A percentile compares a stretch with the other conserved stretches of the same genome.
Evolutionary conservation across 2,888 invertebrate genomes (phyloP).

Genomic region (Leucophenga montana): DNA sequence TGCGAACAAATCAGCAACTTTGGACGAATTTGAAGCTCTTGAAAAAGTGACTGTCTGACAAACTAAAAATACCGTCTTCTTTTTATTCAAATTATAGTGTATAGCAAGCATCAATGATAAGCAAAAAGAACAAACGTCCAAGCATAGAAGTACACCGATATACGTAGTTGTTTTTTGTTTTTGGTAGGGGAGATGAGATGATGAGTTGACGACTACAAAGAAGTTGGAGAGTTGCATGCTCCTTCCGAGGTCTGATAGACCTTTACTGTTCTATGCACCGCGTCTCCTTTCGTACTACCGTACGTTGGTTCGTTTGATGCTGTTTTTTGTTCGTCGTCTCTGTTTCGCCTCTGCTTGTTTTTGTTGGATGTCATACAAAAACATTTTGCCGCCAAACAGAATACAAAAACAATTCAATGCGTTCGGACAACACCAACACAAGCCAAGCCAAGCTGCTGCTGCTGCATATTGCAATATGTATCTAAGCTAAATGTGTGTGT

Average conservation of each 20-base stretch:
- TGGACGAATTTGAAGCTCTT: too few species aligned
- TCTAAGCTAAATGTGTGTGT: slow-evolving; percentile 11
- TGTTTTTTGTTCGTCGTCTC: neutral
- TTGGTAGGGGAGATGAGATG: slow-evolving; percentile 20
- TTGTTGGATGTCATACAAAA: slow-evolving; percentile 56
- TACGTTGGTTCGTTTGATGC: slow-evolving; percentile 44
- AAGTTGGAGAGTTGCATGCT: slow-evolving; percentile 15
- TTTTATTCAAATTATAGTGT: slow-evolving; percentile 22
- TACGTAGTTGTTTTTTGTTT: slow-evolving; percentile 30
- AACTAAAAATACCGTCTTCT: too few species aligned
- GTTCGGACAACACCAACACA: slow-evolving; percentile 13
- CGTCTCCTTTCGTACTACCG: slow-evolving; percentile 35
- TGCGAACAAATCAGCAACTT: too few species aligned
- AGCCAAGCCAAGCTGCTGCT: too few species aligned
- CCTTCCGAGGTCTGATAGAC: slow-evolving; percentile 28
- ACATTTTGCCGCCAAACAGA: slow-evolving; percentile 66
- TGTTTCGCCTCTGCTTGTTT: slow-evolving; percentile 39
- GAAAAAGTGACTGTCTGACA: neutral
- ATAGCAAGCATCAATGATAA: slow-evolving; percentile 44
- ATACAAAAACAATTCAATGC: slow-evolving; percentile 47
- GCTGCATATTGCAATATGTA: too few species aligned
- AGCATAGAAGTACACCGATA: slow-evolving; percentile 27
- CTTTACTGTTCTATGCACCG: slow-evolving; percentile 26
- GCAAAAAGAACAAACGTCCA: slow-evolving; percentile 25
- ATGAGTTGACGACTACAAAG: too few species aligned